Evolutionary conservation across 2,113 vertebrate genomes (phyloP).

Genomic region (Calonectris borealis): DNA sequence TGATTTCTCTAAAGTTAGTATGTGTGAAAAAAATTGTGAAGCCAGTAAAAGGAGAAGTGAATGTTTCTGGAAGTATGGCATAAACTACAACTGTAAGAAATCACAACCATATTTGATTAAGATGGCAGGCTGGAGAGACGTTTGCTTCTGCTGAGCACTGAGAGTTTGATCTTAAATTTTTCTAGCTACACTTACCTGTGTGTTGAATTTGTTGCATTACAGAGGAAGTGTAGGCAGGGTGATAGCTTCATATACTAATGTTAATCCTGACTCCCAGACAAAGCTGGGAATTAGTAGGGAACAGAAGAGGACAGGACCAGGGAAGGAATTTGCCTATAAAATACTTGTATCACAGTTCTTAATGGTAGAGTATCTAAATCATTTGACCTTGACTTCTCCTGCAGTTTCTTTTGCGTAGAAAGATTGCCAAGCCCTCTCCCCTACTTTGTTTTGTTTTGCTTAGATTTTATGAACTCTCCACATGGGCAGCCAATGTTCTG

Average conservation of each 20-base stretch:
- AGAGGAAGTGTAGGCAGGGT: background rate
- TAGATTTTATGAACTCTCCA: background rate
- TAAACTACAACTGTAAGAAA: background rate
- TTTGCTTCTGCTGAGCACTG: background rate
- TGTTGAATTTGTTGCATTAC: background rate
- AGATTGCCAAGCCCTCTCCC: background rate
- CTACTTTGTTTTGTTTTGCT: background rate
- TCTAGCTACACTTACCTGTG: fast-evolving
- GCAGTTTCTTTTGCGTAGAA: background rate
- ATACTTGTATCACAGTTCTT: background rate
- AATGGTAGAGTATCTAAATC: too few species aligned
- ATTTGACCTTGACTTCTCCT: background rate
- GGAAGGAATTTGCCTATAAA: background rate
- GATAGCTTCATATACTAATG: background rate
- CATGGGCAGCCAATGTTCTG: background rate
- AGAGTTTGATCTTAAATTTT: background rate
- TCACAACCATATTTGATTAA: background rate
- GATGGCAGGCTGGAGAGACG: background rate
- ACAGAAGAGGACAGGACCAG: background rate
- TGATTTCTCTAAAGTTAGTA: background rate
- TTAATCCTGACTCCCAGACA: fast-evolving
- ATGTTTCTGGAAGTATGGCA: background rate
- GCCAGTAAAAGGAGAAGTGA: background rate
- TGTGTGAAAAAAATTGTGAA: background rate
- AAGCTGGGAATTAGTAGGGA: background rate